Conservation (phyloP, 1,140 invertebrate genomes). For the Ridgeia piscesae region DNA sequence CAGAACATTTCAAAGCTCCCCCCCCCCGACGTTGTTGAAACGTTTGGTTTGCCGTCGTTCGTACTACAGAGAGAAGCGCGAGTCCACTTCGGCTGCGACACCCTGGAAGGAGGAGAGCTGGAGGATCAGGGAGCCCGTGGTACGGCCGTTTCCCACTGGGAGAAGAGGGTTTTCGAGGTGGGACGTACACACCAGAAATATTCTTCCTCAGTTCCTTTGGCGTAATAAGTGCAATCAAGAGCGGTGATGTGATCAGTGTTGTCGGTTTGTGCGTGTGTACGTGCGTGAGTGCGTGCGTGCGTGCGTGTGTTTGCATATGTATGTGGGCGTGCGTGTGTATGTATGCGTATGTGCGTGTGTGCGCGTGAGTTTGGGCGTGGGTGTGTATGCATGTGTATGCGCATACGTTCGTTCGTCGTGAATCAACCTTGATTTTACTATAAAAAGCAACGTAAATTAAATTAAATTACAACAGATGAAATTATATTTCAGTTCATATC, state of each 20-base stretch:
- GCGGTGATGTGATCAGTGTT: not conserved
- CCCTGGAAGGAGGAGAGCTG: slow-evolving; percentile 92
- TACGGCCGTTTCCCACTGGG: slow-evolving; percentile 85
- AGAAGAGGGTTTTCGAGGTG: slow-evolving; percentile 31
- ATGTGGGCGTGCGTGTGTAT: no score
- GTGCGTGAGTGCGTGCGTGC: not conserved
- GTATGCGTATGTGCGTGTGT: no score
- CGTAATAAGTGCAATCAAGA: not conserved
- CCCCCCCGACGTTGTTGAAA: no score
- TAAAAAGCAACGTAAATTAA: not conserved
- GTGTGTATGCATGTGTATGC: no score
- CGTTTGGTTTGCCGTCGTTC: not conserved
- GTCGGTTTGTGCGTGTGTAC: no score
- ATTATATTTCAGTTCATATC: not conserved
- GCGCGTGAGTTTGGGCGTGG: no score
- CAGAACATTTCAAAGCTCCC: no score
- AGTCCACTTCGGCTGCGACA: slow-evolving; percentile 85
- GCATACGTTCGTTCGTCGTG: not conserved
- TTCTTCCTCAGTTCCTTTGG: no score
- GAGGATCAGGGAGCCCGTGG: slow-evolving; percentile 98
- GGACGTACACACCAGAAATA: not conserved
- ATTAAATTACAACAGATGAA: not conserved
- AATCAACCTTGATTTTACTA: not conserved
- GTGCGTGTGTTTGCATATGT: no score
- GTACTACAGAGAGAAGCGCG: slow-evolving; percentile 64